Base-by-base conservation (phyloP, 2,797 vertebrate genomes). In the Gallinago solitaria region DNA sequence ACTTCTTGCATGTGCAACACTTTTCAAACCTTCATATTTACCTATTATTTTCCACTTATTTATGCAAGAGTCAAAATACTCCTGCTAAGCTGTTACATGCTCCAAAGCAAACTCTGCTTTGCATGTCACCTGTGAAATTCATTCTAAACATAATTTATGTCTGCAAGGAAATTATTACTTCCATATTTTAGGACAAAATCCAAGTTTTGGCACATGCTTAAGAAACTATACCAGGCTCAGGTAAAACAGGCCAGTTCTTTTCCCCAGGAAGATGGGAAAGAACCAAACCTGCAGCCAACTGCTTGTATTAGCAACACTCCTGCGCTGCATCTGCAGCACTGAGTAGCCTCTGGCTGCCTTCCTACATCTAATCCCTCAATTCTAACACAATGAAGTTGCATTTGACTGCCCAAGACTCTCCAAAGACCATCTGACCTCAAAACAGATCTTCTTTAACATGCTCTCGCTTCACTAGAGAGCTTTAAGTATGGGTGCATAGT, bases 1-100 rank as follows among this genome's bases (percentile, higher is more conserved):
- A 5, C 27, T 30, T 41, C 16, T 19, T 74, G 39, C 8, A 63
- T 0, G 0, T 1, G 7, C 19, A 79, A 39, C 5, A 21, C 7
- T 30, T 35, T 6, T 7, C 20, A 68, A 50, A 0, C 37, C 37
- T 61, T 68, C 57, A 47, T 12, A 19, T 8, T 67, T 45, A n/a
- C 5, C 27, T 28, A 21, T 11, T 32, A 35, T 35, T 43, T 47
- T 45, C 30, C 50, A 65, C 20, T 47, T 51, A 18, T 14, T 77
- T 76, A 17, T 32, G 19, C 54, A 84, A 53, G 28, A 80, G 37
- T 35, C 48, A 48, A 21, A 77, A 77, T 5, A 11, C 5, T 33
- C 59, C 56, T 56, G 20, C 51, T 61, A 70, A 63, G 9, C 4
- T 61, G 6, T 28, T 69, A 37, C 39, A n/a, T 12, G 37, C 57